Evolutionary conservation across 2,113 vertebrate genomes (phyloP), one percentile per base, ranked within the genome.

Genomic region (Colistium nudipinnis): DNA sequence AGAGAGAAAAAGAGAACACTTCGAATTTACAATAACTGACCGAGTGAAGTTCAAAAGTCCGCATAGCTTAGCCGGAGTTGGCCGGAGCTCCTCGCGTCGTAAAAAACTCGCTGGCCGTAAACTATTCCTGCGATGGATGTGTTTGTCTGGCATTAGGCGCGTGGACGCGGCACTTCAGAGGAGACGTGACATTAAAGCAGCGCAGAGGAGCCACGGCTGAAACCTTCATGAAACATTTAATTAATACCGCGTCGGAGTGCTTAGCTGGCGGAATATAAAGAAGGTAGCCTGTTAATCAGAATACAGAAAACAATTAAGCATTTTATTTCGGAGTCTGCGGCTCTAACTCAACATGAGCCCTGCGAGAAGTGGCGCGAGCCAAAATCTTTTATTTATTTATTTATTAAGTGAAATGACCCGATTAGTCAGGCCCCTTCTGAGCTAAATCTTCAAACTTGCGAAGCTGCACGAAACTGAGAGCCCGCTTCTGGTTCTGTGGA

Each of bases 221-320:
- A 82, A 64, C 71, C 78, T 82, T 76, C 67, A 74, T 62, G 63
- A 84, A 83, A 87, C 74, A 79, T 73, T 80, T 73, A 68, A 68
- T 70, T 76, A 41, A 52, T 9, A 17, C 47, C 9, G 63, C 54
- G 38, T 56, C 39, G 45, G 76, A 79, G 63, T 62, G 77, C 82
- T 76, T 41, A 52, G 69, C 20, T 74, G 68, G 87, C 76, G 65
- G 76, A 69, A 82, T 63, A 28, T 59, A 33, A 53, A 80, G 62
- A 57, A 73, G 38, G 43, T 59, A 56, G 51, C 4, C 13, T 52
- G 80, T 76, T 87, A 63, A 83, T 83, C 63, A 59, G 53, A 65
- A 70, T 22, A 56, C 38, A 44, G 38, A 70, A n/a, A 38, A 65
- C 52, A 77, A 87, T 88, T 78, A 72, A n/a, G 33, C 12, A 6